These are phyloP conservation scores for Gonatopus flavifemur DNA, from an alignment of 1,140 invertebrate genomes.

Conservation along the genomic window DNA sequence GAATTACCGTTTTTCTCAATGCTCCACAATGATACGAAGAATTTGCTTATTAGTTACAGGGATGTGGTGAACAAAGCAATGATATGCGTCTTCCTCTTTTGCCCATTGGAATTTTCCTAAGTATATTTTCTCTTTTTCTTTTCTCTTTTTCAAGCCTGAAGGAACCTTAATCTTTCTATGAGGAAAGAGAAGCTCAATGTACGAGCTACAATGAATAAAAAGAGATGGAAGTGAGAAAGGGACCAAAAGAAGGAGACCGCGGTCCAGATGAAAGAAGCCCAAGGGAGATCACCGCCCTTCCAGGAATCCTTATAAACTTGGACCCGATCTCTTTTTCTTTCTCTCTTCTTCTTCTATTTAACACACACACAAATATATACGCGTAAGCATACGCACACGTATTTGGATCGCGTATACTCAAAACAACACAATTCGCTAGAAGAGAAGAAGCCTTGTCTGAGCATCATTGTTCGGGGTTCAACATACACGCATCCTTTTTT, in stretches of 20 bases:
- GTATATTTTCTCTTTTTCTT: too few species aligned
- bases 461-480: slow-evolving; percentile 4
- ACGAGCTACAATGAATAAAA: too few species aligned
- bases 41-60: too few species aligned
- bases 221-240: slow-evolving; percentile 5
- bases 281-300: slow-evolving; percentile 56
- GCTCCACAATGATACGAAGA: too few species aligned
- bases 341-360: slow-evolving; percentile 18
- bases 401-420: too few species aligned
- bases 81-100: too few species aligned
- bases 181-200: neutral
- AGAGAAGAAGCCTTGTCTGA: slow-evolving; percentile 26
- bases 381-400: neutral
- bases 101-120: too few species aligned
- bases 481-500: slow-evolving; percentile 10
- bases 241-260: slow-evolving; percentile 35
- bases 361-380: slow-evolving; percentile 18
- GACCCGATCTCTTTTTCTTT: slow-evolving; percentile 40
- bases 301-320: slow-evolving; percentile 56
- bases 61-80: too few species aligned
- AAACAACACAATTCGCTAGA: slow-evolving; percentile 16
- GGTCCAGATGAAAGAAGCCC: slow-evolving; percentile 53
- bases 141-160: too few species aligned
- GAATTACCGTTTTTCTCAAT: too few species aligned
- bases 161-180: too few species aligned